Conservation (phyloP, 2,113 vertebrate species). For the Oxygymnocypris stewartii region DNA sequence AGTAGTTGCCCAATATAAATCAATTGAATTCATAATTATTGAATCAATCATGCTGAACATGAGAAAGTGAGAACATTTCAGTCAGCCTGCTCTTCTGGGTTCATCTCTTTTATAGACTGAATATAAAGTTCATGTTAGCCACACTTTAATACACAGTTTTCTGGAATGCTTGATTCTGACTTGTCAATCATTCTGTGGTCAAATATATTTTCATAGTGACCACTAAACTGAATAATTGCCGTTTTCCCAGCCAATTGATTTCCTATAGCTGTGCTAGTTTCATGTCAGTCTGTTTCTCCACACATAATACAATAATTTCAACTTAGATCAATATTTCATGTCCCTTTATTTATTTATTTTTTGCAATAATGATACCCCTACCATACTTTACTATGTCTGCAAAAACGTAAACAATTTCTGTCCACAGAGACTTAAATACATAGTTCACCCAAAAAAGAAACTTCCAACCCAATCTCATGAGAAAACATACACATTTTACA, state of each 20-base stretch:
- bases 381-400: background rate
- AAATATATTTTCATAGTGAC: background rate
- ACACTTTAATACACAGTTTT: background rate
- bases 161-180: background rate
- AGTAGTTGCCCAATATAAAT: background rate
- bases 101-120: background rate
- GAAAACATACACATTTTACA: background rate
- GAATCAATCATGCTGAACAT: background rate
- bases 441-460: background rate
- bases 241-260: background rate
- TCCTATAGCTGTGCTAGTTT: conserved; percentile 4
- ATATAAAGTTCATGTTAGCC: background rate
- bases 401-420: background rate
- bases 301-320: background rate
- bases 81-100: background rate
- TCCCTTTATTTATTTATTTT: background rate
- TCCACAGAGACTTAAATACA: background rate
- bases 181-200: background rate
- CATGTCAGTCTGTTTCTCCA: background rate
- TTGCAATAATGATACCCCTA: background rate
- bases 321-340: background rate
- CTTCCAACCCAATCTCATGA: background rate
- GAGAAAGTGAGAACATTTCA: background rate
- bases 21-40: background rate
- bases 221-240: background rate